Evolutionary conservation across 1,140 invertebrate genomes (phyloP), one percentile per base, ranked within the genome.

Genomic region (Lineus longissimus): DNA sequence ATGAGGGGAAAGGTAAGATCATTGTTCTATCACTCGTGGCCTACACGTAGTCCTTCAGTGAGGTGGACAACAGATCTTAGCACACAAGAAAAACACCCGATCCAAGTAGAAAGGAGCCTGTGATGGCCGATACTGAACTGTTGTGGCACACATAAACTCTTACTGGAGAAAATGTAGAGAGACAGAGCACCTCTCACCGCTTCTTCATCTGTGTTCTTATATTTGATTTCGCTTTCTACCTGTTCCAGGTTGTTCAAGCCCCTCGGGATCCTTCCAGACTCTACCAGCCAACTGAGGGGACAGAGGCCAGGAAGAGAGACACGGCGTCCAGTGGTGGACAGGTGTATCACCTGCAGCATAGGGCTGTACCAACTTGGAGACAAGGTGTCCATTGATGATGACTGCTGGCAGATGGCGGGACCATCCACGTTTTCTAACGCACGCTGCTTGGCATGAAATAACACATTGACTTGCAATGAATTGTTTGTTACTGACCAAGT

Each of bases 301-400:
- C 75, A 74, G 73, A 70, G 41, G 70, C 72, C 17, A 66, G 77
- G 30, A 60, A 70, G 22, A 79, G 76, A 65, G 67, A 72, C 23
- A 70, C 51, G 2, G 66, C 64, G 2, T 58, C 71, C 6, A 65
- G 54, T 47, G 72, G 67, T 2, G 76, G 74, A n/a, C 70, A 60
- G 22, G 43, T 75, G 7, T 33, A 75, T 29, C 67, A 73, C 2
- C 74, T 79, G 68, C 75, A 72, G 6, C 77, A 77, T 62, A 75
- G 47, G 47, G 47, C 47, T 19, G 47, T 51, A 23, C 47, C 47
- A n/a, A 7, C 47, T 6, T 51, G 47, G 47, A 4, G 47, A n/a
- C 47, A 51, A n/a, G 47, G 47, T n/a, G 33, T 36, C 33, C 33
- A 7, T 36, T 36, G 15, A 36, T 36, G 4, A 36, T n/a, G 15